These are phyloP conservation scores for Drosophila leontia DNA, from an alignment of 1,140 invertebrate genomes.

Conservation along the genomic window DNA sequence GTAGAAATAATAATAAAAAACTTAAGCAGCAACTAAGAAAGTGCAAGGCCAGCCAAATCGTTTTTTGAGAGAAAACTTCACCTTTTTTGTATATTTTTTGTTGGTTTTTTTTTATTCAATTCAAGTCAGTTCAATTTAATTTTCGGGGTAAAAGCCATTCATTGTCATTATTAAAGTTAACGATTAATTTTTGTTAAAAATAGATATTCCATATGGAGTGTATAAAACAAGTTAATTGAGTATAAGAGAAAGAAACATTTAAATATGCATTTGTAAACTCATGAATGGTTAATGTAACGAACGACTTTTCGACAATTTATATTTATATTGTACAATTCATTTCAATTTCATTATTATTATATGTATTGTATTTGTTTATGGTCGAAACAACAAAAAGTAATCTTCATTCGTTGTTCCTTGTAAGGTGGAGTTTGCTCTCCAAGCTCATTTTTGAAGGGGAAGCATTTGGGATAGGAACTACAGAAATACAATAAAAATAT, in stretches of 20 bases:
- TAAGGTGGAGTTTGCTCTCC: constrained; percentile 84
- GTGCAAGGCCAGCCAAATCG: constrained; percentile 54
- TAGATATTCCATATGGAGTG: constrained; percentile 72
- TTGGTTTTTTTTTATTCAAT: constrained; percentile 39
- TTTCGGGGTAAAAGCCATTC: constrained; percentile 71
- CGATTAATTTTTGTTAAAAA: constrained; percentile 78
- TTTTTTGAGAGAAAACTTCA: constrained; percentile 84
- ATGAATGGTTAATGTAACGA: constrained; percentile 82
- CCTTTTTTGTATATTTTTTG: constrained; percentile 61
- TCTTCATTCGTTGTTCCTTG: constrained; percentile 80
- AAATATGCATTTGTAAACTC: constrained; percentile 71
- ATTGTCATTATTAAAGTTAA: constrained; percentile 73
- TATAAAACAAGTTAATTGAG: constrained; percentile 76
- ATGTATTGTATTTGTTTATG: constrained; percentile 46
- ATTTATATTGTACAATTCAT: constrained; percentile 69
- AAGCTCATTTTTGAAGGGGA: constrained; percentile 53
- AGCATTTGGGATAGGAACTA: constrained; percentile 54
- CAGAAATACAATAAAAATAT: constrained; percentile 59
- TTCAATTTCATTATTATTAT: constrained; percentile 33
- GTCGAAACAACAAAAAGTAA: constrained; percentile 56
- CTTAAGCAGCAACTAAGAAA: constrained; percentile 58
- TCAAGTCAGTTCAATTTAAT: constrained; percentile 56
- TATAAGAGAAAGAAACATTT: constrained; percentile 74
- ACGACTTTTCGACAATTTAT: constrained; percentile 68
- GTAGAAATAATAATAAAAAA: constrained; percentile 30